Evolutionary conservation across 2,888 invertebrate genomes (phyloP).

Genomic region (Cerceris ruficornis): DNA sequence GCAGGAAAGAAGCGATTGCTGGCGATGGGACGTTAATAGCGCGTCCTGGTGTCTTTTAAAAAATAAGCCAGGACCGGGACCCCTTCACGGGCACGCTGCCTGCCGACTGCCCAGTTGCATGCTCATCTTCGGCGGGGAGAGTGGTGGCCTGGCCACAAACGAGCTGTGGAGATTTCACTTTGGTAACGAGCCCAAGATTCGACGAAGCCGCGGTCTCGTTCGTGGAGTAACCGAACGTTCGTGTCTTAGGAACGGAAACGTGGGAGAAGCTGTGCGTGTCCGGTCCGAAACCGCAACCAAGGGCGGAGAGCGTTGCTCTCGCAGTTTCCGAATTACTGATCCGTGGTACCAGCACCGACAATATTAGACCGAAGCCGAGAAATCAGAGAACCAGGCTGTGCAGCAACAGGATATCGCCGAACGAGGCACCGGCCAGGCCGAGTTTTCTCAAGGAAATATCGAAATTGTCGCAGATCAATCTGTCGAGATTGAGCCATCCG

Average conservation of each 20-base stretch:
- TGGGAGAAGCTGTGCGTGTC: constrained; percentile 88
- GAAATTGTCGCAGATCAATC: constrained; percentile 87
- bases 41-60: constrained; percentile 87
- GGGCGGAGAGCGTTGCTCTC: constrained; percentile 87
- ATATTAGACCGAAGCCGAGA: constrained; percentile 69
- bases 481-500: constrained; percentile 85
- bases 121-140: constrained; percentile 91
- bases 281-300: constrained; percentile 86
- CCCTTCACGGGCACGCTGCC: constrained; percentile 91
- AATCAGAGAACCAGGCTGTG: constrained; percentile 76
- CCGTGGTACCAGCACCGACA: constrained; percentile 76
- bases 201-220: background rate
- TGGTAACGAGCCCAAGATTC: constrained; percentile 81
- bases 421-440: constrained; percentile 80
- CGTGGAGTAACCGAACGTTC: background rate
- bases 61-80: constrained; percentile 86
- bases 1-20: constrained; percentile 89
- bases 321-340: constrained; percentile 85
- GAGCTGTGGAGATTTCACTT: constrained; percentile 94
- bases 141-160: constrained; percentile 87
- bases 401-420: constrained; percentile 80
- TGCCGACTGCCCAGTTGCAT: constrained; percentile 89
- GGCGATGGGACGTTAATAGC: constrained; percentile 88
- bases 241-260: constrained; percentile 85
- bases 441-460: constrained; percentile 87